Evolutionary conservation across 2,113 vertebrate genomes (phyloP), one percentile per base, ranked within the genome.

Genomic region (Ceuthmochares aereus): DNA sequence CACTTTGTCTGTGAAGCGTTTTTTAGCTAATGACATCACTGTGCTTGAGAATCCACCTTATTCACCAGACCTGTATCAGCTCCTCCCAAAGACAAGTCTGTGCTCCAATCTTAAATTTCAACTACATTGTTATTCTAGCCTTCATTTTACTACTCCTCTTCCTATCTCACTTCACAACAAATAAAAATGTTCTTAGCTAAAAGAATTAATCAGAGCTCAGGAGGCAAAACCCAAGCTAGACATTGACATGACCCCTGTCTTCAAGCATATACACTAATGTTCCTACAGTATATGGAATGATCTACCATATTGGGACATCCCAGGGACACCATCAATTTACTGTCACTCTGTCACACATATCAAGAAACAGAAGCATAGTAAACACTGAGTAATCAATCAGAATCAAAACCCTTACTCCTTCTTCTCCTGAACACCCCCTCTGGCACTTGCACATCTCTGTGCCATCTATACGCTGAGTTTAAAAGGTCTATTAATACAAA

Each of bases 221-320:
- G 22, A 70, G 23, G 18, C 17, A 72, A 83, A 79, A 59, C n/a
- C 2, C 2, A 7, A 68, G 10, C 22, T 45, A 72, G 49, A 64
- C 20, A 47, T 63, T 0, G 0, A 78, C 58, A 58, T 7, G 13
- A 32, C 2, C 12, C 17, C 19, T 14, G 13, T 16, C 47, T 75
- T 87, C 32, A 72, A 26, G 17, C 20, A 59, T 4, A 79, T 27
- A 37, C 1, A 3, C 10, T 14, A 30, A 7, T n/a, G 9, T 58
- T 83, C 18, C 49, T 85, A 36, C 6, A 37, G n/a, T 63, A 29
- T 29, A 26, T 5, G 4, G 40, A 84, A 47, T 17, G 14, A 74
- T 22, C 45, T 63, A 18, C 10, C 45, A 21, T 37, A 92, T 15
- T 26, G 43, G 43, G 72, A 29, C 75, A 68, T 56, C 32, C 32